Base-by-base conservation (phyloP, 2,888 invertebrate species). In the Merodon equestris region DNA sequence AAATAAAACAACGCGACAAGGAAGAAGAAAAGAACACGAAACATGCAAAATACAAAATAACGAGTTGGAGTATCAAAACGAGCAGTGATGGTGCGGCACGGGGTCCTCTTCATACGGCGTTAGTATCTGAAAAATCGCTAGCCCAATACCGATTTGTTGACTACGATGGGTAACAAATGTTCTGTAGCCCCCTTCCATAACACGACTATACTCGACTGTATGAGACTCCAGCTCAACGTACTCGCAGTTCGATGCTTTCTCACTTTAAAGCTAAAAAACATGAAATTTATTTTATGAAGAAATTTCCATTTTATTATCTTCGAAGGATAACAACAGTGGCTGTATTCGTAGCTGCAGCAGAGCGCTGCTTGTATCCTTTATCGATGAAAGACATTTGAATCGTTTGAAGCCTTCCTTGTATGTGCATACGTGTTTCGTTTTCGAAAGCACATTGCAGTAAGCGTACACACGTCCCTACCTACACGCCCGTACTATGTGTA, bases 271-370 rank as follows among this genome's bases (percentile, higher is more conserved):
- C 58, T 51, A 34, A 51, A 53, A 42, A 71, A 61, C 70, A 71
- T 73, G 57, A 67, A 66, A 77, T 77, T 73, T 79, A 74, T 79
- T 79, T 74, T 70, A 79, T 74, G 68, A 68, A 70, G 57, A 72
- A 79, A 79, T 64, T 79, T 74, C 79, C 79, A 79, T 79, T 79
- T 79, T 79, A 79, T 79, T 79, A 79, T 79, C 79, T 79, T 66
- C 60, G 64, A 72, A 74, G 68, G 58, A 79, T 79, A 70, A 74
- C 74, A 70, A 70, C 60, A 67, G 79, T 50, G 63, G 63, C 67
- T 67, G 74, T 74, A 63, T 47, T 40, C 47, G 73, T 42, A 76
- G 57, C 42, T 57, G 48, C 72, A 40, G 38, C 63, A 45, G 72
- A 63, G 44, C 42, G 54, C 57, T 60, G 53, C 68, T 74, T 60